Evolutionary conservation across 2,797 vertebrate genomes (phyloP).

Genomic region (Phoxinus dragarum): DNA sequence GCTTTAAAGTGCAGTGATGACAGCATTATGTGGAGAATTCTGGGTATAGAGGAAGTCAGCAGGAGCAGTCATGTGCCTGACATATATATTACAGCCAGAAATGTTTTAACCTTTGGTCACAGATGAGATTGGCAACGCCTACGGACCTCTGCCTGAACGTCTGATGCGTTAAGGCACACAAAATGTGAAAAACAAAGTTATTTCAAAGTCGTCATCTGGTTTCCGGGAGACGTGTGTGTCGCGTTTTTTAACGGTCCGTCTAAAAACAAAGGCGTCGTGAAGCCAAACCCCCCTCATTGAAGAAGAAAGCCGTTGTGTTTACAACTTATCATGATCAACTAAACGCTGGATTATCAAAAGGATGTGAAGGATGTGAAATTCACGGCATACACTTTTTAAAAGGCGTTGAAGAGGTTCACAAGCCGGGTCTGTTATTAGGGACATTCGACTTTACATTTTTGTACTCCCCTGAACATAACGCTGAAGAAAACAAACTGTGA

Average conservation of each 20-base stretch:
- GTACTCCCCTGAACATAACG: neutral
- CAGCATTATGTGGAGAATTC: neutral
- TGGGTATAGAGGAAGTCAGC: neutral
- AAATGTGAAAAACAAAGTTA: neutral
- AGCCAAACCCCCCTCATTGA: neutral
- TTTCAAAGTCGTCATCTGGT: neutral
- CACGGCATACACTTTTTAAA: neutral
- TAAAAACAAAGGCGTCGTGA: neutral
- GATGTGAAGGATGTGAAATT: neutral
- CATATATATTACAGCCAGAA: neutral
- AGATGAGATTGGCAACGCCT: neutral
- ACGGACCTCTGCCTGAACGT: neutral
- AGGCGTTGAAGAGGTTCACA: neutral
- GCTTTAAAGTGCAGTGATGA: conserved; percentile 8
- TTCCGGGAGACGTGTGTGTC: neutral
- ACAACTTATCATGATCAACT: neutral
- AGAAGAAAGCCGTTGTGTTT: neutral
- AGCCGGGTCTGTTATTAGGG: neutral
- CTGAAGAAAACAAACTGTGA: neutral
- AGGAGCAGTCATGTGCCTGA: conserved; percentile 6
- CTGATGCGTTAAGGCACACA: neutral
- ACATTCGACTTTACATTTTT: neutral
- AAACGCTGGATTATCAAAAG: neutral
- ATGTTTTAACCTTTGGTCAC: neutral
- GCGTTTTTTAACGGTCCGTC: neutral